phyloP scores from a whole-genome alignment of 35 echinoderm and acorn worm genomes.

The Antedon bifida region DNA sequence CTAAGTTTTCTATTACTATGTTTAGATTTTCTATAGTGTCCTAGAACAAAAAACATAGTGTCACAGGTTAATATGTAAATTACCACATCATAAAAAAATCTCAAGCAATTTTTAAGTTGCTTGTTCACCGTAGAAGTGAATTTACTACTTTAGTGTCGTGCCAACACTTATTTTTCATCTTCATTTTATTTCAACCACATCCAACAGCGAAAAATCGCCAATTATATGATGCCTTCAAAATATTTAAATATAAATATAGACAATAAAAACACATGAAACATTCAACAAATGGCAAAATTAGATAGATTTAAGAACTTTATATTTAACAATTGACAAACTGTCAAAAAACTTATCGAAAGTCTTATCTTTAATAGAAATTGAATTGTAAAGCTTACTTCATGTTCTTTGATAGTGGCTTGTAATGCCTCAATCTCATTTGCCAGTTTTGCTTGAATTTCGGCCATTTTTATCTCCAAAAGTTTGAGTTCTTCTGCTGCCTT shows the following conservation, averaged over 20 bases:
- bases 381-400: neutral
- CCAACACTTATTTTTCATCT: too few species aligned
- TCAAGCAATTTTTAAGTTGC: too few species aligned
- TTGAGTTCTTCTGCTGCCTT: neutral
- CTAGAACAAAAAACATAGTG: conserved; percentile 12
- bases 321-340: too few species aligned
- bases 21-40: conserved; percentile 44
- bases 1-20: conserved; percentile 48
- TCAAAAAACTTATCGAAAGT: too few species aligned
- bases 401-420: neutral
- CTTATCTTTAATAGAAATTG: too few species aligned
- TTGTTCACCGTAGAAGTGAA: too few species aligned
- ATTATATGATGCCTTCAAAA: neutral
- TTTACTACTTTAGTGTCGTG: too few species aligned
- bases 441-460: neutral
- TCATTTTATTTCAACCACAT: too few species aligned
- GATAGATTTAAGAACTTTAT: too few species aligned
- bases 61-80: neutral
- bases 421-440: neutral
- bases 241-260: neutral
- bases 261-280: too few species aligned
- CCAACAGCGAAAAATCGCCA: too few species aligned
- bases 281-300: neutral
- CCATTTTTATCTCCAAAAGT: neutral
- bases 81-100: too few species aligned